Evolutionary conservation across 1,140 invertebrate genomes (phyloP), one percentile per base, ranked within the genome.

Genomic region (Aphaenogaster rudis): DNA sequence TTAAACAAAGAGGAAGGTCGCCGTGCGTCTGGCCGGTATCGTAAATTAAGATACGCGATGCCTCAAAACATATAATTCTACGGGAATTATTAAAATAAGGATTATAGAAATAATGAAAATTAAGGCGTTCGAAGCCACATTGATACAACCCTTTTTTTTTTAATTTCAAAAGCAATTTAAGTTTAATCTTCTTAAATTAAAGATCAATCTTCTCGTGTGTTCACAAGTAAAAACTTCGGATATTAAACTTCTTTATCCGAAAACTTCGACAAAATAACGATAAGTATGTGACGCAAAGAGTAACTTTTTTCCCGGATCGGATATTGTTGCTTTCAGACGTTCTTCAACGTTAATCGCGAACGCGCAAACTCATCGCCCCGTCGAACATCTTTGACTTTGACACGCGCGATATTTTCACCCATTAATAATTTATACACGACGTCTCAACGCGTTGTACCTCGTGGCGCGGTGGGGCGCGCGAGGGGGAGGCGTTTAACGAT

Each of bases 1-100:
- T 86, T 80, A 67, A 88, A 86, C 57, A 79, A 78, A 88, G 71
- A 78, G 79, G 71, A 86, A 71, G 64, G 42, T 63, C 74, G n/a
- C 28, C 79, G 48, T 50, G 67, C 54, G 57, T 59, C 52, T 48
- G 66, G 39, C 39, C 59, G 39, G 52, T 69, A 57, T 59, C 15
- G 50, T 71, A 54, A 74, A 82, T 82, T 74, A 72, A 59, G 67
- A 82, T 69, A 50, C 52, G 48, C 39, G 67, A 72, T 39, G 21
- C 36, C 7, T 9, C 61, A 28, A 57, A 57, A 13, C 39, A 3
- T 59, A 33, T 48, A 57, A 82, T 71, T 82, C n/a, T 2, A 33
- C 21, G 17, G 59, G 33, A 45, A 71, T 66, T 15, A n/a, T 64
- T 33, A 78, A 78, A 61, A 48, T 15, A 9, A 7, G 15, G 45